phyloP scores from a whole-genome alignment of 2,888 invertebrate species.

The Spodoptera picta region DNA sequence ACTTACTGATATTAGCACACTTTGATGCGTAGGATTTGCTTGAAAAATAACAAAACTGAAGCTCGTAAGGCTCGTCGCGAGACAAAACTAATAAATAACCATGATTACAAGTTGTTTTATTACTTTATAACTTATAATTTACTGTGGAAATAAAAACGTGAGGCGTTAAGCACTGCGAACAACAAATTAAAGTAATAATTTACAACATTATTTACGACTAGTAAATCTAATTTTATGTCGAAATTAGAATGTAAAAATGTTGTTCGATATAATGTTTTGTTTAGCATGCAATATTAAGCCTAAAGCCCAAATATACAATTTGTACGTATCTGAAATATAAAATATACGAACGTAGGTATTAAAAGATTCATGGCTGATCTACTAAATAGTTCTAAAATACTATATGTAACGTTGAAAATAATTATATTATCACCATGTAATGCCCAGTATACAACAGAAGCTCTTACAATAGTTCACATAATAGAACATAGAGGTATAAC shows the following conservation, averaged over 20 bases:
- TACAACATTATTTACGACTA: constrained; percentile 49
- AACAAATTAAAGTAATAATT: constrained; percentile 51
- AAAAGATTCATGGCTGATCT: too few relatives aligned
- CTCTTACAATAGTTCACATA: too few relatives aligned
- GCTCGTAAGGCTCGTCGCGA: constrained; percentile 5
- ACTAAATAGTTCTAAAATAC: too few relatives aligned
- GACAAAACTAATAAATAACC: constrained; percentile 42
- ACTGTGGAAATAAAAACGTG: constrained; percentile 45
- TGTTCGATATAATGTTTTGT: constrained; percentile 57
- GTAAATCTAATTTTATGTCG: constrained; percentile 46
- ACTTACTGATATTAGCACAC: constrained; percentile 71
- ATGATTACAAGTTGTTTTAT: constrained; percentile 50
- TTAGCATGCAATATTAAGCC: constrained; percentile 48
- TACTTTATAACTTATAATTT: constrained; percentile 47
- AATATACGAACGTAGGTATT: too few relatives aligned
- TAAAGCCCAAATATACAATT: constrained; percentile 5
- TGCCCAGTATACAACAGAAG: too few relatives aligned
- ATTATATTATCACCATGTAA: too few relatives aligned
- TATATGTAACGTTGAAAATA: too few relatives aligned
- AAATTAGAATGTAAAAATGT: constrained; percentile 48
- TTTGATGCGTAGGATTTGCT: constrained; percentile 39
- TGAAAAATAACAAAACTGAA: constrained; percentile 11
- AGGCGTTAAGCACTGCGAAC: constrained; percentile 43
- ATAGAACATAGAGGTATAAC: constrained; percentile 25
- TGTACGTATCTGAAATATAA: too few relatives aligned